A percentile compares a stretch with the other conserved stretches of the same genome.
Conservation (phyloP, 1,140 invertebrate genomes). For the Onthophagus taurus region DNA sequence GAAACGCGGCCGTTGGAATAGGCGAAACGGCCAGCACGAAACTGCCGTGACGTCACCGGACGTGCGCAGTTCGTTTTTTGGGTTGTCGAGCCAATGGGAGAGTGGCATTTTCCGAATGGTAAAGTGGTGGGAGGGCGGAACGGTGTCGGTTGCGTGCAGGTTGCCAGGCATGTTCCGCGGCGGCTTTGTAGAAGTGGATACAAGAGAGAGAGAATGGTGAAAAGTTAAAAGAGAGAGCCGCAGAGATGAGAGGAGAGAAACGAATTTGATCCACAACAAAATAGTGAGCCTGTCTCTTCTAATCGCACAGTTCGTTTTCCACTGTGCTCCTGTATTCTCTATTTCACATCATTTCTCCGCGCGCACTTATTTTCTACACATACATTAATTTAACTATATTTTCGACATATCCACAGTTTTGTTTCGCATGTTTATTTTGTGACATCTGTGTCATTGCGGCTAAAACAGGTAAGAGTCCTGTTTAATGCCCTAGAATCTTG, state of each 20-base stretch:
- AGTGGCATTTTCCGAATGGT: slow-evolving; percentile 9
- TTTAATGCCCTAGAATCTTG: slow-evolving; percentile 23
- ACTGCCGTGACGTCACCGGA: slow-evolving; percentile 19
- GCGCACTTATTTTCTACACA: no score
- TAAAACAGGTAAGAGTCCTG: slow-evolving; percentile 34
- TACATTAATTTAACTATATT: slow-evolving; percentile 24
- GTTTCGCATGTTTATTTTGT: slow-evolving; percentile 28
- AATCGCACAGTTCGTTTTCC: slow-evolving; percentile 37
- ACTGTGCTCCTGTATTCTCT: slow-evolving; percentile 30
- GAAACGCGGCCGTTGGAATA: slow-evolving; percentile 12
- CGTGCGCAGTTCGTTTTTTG: no score
- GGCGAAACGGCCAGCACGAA: slow-evolving; percentile 17
- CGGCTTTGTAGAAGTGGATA: slow-evolving; percentile 31
- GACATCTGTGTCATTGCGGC: slow-evolving; percentile 22
- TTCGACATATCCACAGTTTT: slow-evolving; percentile 19
- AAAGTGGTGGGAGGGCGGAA: slow-evolving; percentile 4
- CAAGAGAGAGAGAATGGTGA: slow-evolving; percentile 38
- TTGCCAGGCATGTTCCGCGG: slow-evolving; percentile 17
- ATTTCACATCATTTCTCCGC: no score
- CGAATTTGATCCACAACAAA: slow-evolving; percentile 40
- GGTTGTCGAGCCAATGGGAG: slow-evolving; percentile 28
- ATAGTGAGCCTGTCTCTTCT: slow-evolving; percentile 39
- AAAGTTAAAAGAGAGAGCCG: slow-evolving; percentile 39
- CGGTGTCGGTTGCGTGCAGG: slow-evolving; percentile 23
- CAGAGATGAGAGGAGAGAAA: slow-evolving; percentile 36